These are phyloP conservation scores for Barypeithes pellucidus DNA, from an alignment of 2,888 invertebrate genomes.

Conservation along the genomic window DNA sequence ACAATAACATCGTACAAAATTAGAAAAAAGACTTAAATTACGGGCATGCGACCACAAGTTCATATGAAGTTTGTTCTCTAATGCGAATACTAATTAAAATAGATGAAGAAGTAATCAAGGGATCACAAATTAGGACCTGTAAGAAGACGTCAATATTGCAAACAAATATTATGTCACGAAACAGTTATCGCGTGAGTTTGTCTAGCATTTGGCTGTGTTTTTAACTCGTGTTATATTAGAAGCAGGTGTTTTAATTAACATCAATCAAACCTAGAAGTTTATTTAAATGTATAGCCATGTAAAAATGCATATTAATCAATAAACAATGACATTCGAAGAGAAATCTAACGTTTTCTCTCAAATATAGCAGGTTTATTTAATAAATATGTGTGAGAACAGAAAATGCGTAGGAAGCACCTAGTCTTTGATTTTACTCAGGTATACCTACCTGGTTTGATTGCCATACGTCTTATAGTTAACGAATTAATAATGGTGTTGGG, in stretches of 20 bases:
- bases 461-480: conserved; percentile 11
- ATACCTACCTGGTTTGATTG: conserved; percentile 28
- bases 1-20: no score
- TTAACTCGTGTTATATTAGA: no score
- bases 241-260: neutral
- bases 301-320: conserved; percentile 34
- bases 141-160: no score
- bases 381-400: conserved; percentile 39
- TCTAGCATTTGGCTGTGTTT: no score
- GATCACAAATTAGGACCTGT: no score
- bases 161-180: no score
- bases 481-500: conserved; percentile 30
- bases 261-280: neutral
- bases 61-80: no score
- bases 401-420: conserved; percentile 46
- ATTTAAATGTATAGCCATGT: neutral
- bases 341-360: conserved; percentile 54
- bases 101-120: no score
- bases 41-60: no score
- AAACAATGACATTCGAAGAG: conserved; percentile 51
- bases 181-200: no score
- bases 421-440: conserved; percentile 40
- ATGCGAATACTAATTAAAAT: no score
- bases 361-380: conserved; percentile 39
- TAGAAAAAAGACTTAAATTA: no score